Evolutionary conservation across 2,113 vertebrate species (phyloP), one percentile per base, ranked within the genome.

Genomic region (Irena cyanogastra): DNA sequence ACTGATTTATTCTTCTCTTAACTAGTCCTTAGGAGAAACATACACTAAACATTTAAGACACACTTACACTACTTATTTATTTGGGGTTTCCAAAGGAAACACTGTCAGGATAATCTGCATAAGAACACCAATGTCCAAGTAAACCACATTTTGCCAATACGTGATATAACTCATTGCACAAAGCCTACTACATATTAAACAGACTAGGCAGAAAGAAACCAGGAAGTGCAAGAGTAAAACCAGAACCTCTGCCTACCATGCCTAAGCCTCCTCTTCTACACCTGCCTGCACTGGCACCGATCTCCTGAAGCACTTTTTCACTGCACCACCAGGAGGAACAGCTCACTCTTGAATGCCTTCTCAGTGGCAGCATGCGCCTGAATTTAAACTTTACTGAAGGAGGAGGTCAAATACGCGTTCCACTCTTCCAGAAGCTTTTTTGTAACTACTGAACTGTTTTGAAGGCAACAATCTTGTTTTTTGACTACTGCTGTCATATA

Each of bases 251-350:
- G 37, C n/a, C 42, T 80, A 41, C 35, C 45, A 65, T 4, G 3
- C 35, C 57, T 41, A 53, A 75, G 16, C 28, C 37, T 44, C 42
- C 28, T 77, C 23, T 82, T 78, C 27, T 22, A 28, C 15, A 21
- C 6, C 31, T 59, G 44, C 42, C 45, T 20, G 17, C 11, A 31
- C 50, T 0, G 0, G 30, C 2, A 3, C 31, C 2, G 1, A 39
- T 37, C 20, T 72, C 26, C 69, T 18, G 47, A 59, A 30, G 33
- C 27, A 37, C 33, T 54, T 77, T 70, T 82, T 53, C 42, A 42
- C 23, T 23, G 30, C 47, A 7, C 16, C 6, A 69, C 66, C 49
- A 69, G 33, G n/a, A 44, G 31, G 0, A 79, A 37, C 41, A 89
- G 19, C 16, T 89, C 41, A 19, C 37, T 72, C 28, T 23, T 33